phyloP scores from a whole-genome alignment of 2,888 invertebrate genomes.

The Stenotaenia linearis region DNA sequence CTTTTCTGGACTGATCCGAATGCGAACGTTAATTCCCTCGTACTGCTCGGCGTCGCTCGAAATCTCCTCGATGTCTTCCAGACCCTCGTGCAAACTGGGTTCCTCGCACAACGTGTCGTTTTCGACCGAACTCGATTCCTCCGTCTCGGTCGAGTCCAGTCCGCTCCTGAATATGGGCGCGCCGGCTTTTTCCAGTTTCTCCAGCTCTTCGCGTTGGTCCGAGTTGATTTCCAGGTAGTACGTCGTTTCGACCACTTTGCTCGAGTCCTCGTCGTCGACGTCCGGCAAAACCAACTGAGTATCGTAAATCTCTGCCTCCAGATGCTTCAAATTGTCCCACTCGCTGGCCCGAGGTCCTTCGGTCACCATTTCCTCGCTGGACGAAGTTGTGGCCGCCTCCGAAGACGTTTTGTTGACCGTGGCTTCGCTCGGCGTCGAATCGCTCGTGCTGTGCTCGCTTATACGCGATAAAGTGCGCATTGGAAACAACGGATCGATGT shows the following conservation, averaged over 20 bases:
- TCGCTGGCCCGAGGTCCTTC: conserved; percentile 18
- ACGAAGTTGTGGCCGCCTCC: conserved; percentile 32
- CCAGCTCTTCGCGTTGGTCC: conserved; percentile 32
- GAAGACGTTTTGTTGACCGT: conserved; percentile 19
- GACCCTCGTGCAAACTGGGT: conserved; percentile 40
- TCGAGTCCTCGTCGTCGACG: conserved; percentile 29
- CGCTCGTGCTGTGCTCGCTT: conserved; percentile 36
- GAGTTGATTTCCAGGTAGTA: conserved; percentile 35
- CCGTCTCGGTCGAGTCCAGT: conserved; percentile 28
- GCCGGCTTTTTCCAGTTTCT: conserved; percentile 24
- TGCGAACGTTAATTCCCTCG: conserved; percentile 35
- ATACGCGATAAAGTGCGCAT: conserved; percentile 36
- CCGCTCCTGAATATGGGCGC: background rate
- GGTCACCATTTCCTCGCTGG: conserved; percentile 30
- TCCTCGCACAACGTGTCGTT: conserved; percentile 39
- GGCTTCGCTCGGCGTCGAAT: conserved; percentile 34
- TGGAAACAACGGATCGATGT: conserved; percentile 34
- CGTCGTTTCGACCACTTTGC: conserved; percentile 32
- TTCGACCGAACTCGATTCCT: conserved; percentile 38
- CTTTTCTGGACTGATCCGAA: conserved; percentile 32
- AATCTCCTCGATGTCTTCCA: conserved; percentile 36
- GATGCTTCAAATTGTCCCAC: background rate
- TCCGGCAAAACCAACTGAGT: conserved; percentile 31
- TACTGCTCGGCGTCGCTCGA: conserved; percentile 32
- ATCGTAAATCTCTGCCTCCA: background rate